A percentile compares a stretch with the other conserved stretches of the same genome.
phyloP scores from a whole-genome alignment of 2,113 vertebrate genomes.

The Pterocles orientalis region DNA sequence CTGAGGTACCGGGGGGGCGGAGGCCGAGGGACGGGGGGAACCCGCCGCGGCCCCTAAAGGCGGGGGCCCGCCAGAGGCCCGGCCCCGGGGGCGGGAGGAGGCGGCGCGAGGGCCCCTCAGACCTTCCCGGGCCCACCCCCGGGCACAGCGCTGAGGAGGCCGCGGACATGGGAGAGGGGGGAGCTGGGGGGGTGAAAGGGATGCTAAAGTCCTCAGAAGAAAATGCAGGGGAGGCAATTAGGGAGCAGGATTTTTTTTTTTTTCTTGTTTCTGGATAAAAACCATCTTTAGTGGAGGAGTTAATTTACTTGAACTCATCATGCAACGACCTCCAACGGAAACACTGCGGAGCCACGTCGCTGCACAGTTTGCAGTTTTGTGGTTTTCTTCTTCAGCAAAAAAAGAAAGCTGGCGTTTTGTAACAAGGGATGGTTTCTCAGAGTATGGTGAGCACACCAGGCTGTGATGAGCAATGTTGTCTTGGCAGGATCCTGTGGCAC shows the following conservation, averaged over 20 bases:
- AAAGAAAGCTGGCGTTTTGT: neutral
- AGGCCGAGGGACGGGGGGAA: neutral
- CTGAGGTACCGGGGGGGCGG: neutral
- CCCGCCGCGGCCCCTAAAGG: neutral
- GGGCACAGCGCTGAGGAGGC: neutral
- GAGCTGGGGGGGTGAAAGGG: neutral
- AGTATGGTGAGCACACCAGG: accelerated
- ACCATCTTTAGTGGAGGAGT: neutral
- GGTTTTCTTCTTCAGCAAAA: neutral
- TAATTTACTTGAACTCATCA: neutral
- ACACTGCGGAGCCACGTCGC: neutral
- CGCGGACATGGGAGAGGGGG: neutral
- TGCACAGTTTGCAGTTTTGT: neutral
- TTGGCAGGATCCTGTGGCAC: neutral
- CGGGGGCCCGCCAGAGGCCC: neutral
- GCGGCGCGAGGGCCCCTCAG: too few species aligned
- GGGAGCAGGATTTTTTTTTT: neutral
- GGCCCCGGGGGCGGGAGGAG: neutral
- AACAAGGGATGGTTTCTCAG: accelerated
- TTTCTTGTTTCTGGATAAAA: neutral
- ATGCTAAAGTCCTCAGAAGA: neutral
- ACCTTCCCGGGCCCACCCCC: too few species aligned
- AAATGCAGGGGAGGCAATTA: neutral
- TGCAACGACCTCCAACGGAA: neutral
- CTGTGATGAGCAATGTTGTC: accelerated